Evolutionary conservation across 2,888 invertebrate genomes (phyloP).

Genomic region (Patella ulyssiponensis): DNA sequence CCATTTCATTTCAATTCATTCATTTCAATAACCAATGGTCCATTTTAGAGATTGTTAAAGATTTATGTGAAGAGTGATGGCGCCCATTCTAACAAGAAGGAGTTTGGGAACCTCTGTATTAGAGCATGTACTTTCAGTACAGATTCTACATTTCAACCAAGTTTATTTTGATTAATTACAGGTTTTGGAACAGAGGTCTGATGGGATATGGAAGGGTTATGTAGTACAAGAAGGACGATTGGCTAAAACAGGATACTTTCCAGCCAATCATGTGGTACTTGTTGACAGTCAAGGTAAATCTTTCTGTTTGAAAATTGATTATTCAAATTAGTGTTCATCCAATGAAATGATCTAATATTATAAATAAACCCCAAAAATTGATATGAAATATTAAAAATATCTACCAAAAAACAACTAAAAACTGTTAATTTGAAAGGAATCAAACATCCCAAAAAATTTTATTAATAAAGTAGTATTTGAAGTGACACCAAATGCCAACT

Average conservation of each 20-base stretch:
- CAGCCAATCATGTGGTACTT: conserved; percentile 67
- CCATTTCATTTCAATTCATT: background rate
- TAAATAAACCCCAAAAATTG: too few species aligned
- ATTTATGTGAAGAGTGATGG: too few species aligned
- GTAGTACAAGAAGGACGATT: conserved; percentile 69
- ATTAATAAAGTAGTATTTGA: too few species aligned
- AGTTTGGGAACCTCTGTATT: background rate
- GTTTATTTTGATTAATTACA: conserved; percentile 43
- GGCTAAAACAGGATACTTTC: conserved; percentile 72
- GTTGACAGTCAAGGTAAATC: conserved; percentile 61
- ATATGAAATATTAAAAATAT: too few species aligned
- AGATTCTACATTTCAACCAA: background rate
- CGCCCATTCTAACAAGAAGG: too few species aligned
- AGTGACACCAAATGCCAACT: too few species aligned
- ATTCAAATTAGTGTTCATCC: too few species aligned
- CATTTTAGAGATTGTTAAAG: too few species aligned
- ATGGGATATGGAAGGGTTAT: conserved; percentile 71
- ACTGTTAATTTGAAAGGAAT: too few species aligned
- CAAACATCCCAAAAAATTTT: too few species aligned
- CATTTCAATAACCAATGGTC: background rate
- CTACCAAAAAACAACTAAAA: too few species aligned
- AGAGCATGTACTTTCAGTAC: background rate
- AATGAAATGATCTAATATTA: too few species aligned
- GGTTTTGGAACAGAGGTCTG: conserved; percentile 70
- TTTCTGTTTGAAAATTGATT: background rate